Percentiles rank a stretch among this genome's conserved stretches.
Evolutionary conservation across 2,113 vertebrate species (phyloP).

Genomic region (Oncorhynchus clarkii): DNA sequence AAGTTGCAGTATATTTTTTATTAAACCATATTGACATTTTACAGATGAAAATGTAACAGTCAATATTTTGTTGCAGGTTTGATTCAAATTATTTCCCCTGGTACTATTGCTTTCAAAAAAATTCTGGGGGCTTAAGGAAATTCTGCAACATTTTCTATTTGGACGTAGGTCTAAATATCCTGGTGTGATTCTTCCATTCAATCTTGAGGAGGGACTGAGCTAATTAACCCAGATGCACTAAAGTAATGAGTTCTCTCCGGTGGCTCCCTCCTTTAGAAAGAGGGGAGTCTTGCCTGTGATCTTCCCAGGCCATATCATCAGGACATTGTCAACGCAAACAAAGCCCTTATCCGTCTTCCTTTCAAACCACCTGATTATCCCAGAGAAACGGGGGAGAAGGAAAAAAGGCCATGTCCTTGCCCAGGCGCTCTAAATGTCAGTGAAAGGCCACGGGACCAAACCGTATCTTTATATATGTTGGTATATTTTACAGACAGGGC

Average conservation of each 20-base stretch:
- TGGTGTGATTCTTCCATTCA: neutral
- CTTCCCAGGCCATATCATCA: conserved; percentile 77
- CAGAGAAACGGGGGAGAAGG: conserved; percentile 78
- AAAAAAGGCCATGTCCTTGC: conserved; percentile 86
- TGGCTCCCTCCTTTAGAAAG: conserved; percentile 72
- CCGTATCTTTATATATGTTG: conserved; percentile 63
- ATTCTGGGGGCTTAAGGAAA: neutral
- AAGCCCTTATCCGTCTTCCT: conserved; percentile 86
- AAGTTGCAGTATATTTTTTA: neutral
- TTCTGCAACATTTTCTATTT: neutral
- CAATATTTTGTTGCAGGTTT: neutral
- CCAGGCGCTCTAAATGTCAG: conserved; percentile 84
- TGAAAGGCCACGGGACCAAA: conserved; percentile 72
- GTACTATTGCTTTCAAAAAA: neutral
- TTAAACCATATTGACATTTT: too few relatives aligned
- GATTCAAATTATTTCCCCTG: neutral
- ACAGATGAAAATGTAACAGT: too few relatives aligned
- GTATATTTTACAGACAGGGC: conserved; percentile 52
- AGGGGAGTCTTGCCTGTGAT: conserved; percentile 67
- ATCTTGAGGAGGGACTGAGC: conserved; percentile 25
- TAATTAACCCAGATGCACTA: conserved; percentile 75
- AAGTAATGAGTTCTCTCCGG: conserved; percentile 77
- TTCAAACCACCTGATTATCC: conserved; percentile 90
- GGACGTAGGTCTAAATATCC: neutral
- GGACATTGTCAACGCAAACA: conserved; percentile 86